A percentile compares a stretch with the other conserved stretches of the same genome.
These are phyloP conservation scores for Melanostoma scalare DNA, from an alignment of 2,888 invertebrate species.

Conservation along the genomic window DNA sequence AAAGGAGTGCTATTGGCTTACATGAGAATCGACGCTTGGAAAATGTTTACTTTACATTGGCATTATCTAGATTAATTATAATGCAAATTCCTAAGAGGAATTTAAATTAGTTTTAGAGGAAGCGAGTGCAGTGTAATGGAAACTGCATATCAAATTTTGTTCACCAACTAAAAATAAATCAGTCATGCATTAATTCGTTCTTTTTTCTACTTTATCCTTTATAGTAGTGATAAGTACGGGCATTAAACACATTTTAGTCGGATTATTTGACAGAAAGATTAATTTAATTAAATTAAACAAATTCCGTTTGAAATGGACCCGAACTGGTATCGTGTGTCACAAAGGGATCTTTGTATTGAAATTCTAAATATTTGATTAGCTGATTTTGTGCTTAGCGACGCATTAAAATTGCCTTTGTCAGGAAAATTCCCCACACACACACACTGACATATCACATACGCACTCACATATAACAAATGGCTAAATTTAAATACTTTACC, in stretches of 20 bases:
- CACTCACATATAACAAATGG: background rate
- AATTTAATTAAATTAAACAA: slow-evolving; percentile 19
- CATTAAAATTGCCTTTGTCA: slow-evolving; percentile 16
- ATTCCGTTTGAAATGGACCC: too few species aligned
- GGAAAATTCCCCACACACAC: background rate
- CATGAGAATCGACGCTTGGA: background rate
- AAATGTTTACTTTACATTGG: slow-evolving; percentile 33
- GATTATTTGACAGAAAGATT: background rate
- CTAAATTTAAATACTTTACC: background rate
- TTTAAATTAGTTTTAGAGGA: slow-evolving; percentile 26
- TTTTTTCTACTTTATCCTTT: too few species aligned
- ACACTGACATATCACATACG: too few species aligned
- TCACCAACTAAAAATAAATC: background rate
- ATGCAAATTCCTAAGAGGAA: background rate
- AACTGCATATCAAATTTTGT: slow-evolving; percentile 7
- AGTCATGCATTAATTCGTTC: too few species aligned
- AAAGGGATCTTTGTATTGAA: slow-evolving; percentile 5
- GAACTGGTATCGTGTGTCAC: background rate
- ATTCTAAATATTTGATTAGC: slow-evolving; percentile 29
- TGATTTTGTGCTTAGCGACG: slow-evolving; percentile 9
- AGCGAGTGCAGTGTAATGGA: background rate
- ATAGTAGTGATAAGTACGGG: background rate
- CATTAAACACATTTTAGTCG: background rate
- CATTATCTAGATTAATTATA: slow-evolving; percentile 33
- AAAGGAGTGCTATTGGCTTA: slow-evolving; percentile 20